Evolutionary conservation across 1,140 invertebrate genomes (phyloP), one percentile per base, ranked within the genome.

Genomic region (Pogonomyrmex barbatus): DNA sequence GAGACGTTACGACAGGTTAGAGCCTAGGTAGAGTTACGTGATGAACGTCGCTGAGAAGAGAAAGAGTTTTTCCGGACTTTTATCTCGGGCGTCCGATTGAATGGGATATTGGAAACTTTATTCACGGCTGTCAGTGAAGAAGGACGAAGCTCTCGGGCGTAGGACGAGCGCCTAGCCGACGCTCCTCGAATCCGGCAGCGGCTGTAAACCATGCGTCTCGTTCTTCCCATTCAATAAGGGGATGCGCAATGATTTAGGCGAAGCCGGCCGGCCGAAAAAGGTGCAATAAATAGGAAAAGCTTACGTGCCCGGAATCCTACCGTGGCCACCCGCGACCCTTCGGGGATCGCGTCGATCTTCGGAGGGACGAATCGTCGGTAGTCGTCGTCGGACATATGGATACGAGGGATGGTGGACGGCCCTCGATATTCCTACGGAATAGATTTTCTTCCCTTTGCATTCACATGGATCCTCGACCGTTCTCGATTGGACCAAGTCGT

Each of bases 231-330:
- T 93, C 91, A 93, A 93, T 93, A 94, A 93, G 91, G 86, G 90
- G 86, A 92, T 90, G 89, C 88, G 92, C 91, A 92, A 94, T 94
- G 93, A 94, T 94, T 93, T 93, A 94, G 90, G 85, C 88, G 88
- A 91, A 73, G 76, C 86, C 87, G 89, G 82, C 89, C 88, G 89
- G 70, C 90, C 91, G 90, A 91, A 91, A 91, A 92, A 92, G 89
- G 89, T 89, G 91, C 90, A 92, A 93, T 92, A 93, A 93, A 93
- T 92, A 93, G 89, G 85, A 87, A 88, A 90, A 89, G 88, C 84
- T 84, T 91, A 93, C 93, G 93, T 94, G 94, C 90, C 75, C 62
- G 91, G 93, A 94, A 94, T 94, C 90, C 86, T 70, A 62, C 14
- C 62, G 24, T 36, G 52, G 30, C 45, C 86, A 54, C 50, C 60